Evolutionary conservation across 2,888 invertebrate genomes (phyloP).

Genomic region (Zootermopsis nevadensis): DNA sequence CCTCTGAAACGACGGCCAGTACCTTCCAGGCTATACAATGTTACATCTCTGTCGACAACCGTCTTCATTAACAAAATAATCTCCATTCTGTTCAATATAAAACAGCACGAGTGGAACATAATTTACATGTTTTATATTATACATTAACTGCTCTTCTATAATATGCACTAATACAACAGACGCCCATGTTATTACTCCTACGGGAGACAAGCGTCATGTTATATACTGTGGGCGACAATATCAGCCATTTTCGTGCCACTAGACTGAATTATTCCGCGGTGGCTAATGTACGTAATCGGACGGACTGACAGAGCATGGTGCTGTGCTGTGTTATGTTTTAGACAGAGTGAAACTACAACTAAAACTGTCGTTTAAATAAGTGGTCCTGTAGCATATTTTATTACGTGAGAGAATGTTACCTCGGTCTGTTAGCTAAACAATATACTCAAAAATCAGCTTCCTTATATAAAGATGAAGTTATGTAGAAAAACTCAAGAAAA

Average conservation of each 20-base stretch:
- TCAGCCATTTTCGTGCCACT: slow-evolving; percentile 1
- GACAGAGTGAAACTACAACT: neutral
- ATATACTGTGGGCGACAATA: neutral
- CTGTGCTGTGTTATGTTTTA: neutral
- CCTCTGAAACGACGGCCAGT: too few species aligned
- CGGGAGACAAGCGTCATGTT: neutral
- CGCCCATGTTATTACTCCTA: neutral
- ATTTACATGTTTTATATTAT: too few species aligned
- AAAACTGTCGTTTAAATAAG: neutral
- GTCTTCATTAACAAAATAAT: too few species aligned
- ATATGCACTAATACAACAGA: neutral
- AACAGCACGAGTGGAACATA: too few species aligned
- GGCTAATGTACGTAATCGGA: slow-evolving; percentile 4
- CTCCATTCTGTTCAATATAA: too few species aligned
- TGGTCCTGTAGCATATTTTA: neutral
- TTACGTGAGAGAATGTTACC: too few species aligned
- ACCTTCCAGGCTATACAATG: too few species aligned
- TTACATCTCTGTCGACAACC: too few species aligned
- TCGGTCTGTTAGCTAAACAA: too few species aligned
- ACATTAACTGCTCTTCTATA: neutral
- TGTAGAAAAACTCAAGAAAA: too few species aligned
- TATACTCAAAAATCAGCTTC: too few species aligned
- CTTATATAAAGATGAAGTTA: too few species aligned
- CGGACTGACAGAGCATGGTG: neutral
- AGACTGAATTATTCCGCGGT: neutral